phyloP scores from a whole-genome alignment of 1,140 invertebrate genomes.

The Camponotus pennsylvanicus region DNA sequence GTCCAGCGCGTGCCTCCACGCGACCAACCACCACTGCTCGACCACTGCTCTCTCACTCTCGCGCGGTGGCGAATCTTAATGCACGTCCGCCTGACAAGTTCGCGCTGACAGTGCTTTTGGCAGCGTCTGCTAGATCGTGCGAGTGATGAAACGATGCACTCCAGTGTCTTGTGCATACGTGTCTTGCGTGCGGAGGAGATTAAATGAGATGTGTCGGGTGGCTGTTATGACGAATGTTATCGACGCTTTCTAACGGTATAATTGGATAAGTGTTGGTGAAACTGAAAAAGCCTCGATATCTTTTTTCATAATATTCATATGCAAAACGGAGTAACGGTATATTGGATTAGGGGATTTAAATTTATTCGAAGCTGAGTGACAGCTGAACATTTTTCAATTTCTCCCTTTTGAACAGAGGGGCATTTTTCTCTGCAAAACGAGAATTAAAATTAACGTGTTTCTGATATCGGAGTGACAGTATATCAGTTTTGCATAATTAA shows the following conservation, averaged over 20 bases:
- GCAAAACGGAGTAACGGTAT: neutral
- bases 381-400: constrained; percentile 9
- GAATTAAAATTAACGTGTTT: constrained; percentile 3
- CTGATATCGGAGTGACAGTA: neutral
- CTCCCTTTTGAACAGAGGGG: neutral
- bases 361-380: neutral
- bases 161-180: constrained; percentile 16
- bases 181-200: constrained; percentile 19
- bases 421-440: neutral
- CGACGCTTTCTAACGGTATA: constrained; percentile 36
- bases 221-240: neutral
- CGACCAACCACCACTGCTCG: constrained; percentile 84
- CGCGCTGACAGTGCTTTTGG: constrained; percentile 66
- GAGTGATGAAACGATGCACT: neutral
- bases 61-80: constrained; percentile 60
- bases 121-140: constrained; percentile 47
- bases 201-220: constrained; percentile 10
- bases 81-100: constrained; percentile 46
- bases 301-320: neutral
- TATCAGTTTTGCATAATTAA: constrained; percentile 4
- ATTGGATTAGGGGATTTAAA: neutral
- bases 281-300: constrained; percentile 12
- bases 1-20: constrained; percentile 86
- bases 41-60: constrained; percentile 82
- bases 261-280: constrained; percentile 25